Evolutionary conservation across 2,797 vertebrate genomes (phyloP).

Genomic region (Gymnothorax reevesii): DNA sequence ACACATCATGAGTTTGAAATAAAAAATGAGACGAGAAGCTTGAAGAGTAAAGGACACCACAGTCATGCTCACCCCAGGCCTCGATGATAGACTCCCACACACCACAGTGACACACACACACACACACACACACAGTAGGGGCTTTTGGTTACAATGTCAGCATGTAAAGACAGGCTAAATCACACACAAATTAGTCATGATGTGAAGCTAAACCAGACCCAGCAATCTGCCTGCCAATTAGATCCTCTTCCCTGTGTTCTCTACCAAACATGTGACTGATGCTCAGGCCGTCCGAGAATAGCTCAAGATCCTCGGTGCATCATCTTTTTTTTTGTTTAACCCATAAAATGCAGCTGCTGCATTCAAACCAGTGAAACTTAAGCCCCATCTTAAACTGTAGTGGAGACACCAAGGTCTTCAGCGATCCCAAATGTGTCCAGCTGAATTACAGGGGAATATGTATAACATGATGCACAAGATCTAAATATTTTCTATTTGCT

Average conservation of each 20-base stretch:
- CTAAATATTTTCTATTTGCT: too few species aligned
- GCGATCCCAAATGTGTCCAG: too few species aligned
- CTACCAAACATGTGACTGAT: not conserved
- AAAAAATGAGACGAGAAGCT: not conserved
- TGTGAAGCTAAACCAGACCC: not conserved
- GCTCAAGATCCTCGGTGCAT: not conserved
- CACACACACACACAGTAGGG: not conserved
- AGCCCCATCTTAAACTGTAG: too few species aligned
- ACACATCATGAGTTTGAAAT: not conserved
- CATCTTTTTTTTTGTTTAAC: not conserved
- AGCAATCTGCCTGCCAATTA: not conserved
- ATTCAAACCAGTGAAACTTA: too few species aligned
- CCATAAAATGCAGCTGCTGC: too few species aligned
- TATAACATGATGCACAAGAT: too few species aligned
- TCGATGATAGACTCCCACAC: not conserved
- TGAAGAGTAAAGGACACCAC: not conserved
- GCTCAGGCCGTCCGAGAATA: not conserved
- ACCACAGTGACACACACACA: not conserved
- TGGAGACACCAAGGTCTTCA: too few species aligned
- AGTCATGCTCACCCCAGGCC: not conserved
- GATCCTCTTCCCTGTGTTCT: not conserved
- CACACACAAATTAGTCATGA: constrained; percentile 3
- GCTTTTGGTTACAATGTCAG: not conserved
- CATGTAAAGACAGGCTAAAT: not conserved
- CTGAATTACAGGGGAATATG: too few species aligned